Base-by-base conservation (phyloP, 2,113 vertebrate genomes). In the Garra rufa region DNA sequence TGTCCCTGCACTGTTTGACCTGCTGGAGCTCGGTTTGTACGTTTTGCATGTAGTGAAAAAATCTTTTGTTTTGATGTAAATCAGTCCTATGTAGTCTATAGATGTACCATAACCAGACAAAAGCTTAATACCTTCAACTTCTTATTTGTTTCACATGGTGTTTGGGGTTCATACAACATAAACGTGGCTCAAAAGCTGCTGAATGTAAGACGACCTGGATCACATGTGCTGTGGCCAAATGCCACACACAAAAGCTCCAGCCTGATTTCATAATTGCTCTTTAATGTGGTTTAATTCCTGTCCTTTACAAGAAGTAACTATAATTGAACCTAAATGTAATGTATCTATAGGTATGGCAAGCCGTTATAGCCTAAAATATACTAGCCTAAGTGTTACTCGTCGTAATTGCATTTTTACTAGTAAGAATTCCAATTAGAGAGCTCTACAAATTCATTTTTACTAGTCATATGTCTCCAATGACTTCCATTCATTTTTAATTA, bases 141-240 rank as follows among this genome's bases (percentile, higher is more conserved):
- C 1, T 10, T 21, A 15, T 11, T 59, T 59, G 17, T 24, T 24
- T 24, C 0, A 26, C 13, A 9, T 57, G 11, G 3, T 59, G 55
- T 59, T 26, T 59, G 26, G 21, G 6, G 9, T 76, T 76, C 15
- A 11, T 52, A 34, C 15, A 55, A 17, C 1, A 28, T 19, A 10
- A 2, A 73, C 6, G 21, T 73, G 21, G 5, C 15, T 3, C 14
- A 28, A 44, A 44, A 44, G 21, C 38, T 19, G 21, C 38, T 78
- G 11, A 9, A 78, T 76, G 52, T 77, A 59, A 78, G 34, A 46
- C 63, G 55, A 63, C 57, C 41, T 30, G 76, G 10, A 28, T 46
- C 7, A 46, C 41, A n/a, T 57, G 50, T 78, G 52, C 19, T n/a
- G 19, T 78, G 50, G 50, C 48, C 52, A 48, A 13, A 26, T 24